Percentiles rank a stretch among this genome's conserved stretches.
These are phyloP conservation scores for Candoia aspera DNA, from an alignment of 2,113 vertebrate species.

Conservation along the genomic window DNA sequence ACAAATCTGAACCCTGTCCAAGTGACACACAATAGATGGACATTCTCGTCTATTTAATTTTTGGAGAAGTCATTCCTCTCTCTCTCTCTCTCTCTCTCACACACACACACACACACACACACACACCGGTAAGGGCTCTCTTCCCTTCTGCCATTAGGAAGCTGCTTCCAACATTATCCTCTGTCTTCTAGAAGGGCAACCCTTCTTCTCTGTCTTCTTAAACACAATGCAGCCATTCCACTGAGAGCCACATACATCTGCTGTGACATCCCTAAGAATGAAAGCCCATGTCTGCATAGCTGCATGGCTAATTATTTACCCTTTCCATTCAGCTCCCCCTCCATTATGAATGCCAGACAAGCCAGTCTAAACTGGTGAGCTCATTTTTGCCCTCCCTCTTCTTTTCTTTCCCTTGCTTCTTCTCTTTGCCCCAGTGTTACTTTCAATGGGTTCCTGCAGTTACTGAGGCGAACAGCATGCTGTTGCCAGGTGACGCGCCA, in stretches of 20 bases:
- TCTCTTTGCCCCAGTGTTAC: constrained; percentile 40
- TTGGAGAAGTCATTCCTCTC: no score
- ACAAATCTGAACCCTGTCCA: neutral
- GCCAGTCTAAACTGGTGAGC: constrained; percentile 57
- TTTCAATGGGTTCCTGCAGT: constrained; percentile 65
- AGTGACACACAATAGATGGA: neutral
- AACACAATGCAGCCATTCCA: neutral
- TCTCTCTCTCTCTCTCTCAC: neutral
- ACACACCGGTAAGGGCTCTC: neutral
- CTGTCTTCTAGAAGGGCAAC: neutral
- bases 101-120: neutral
- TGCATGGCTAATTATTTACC: constrained; percentile 45
- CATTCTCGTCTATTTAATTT: neutral
- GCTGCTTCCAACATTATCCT: neutral
- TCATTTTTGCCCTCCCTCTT: constrained; percentile 47
- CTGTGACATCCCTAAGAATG: constrained; percentile 10
- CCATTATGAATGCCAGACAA: constrained; percentile 48
- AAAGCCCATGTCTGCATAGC: constrained; percentile 1
- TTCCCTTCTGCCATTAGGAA: neutral
- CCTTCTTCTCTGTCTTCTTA: neutral
- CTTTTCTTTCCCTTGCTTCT: constrained; percentile 42
- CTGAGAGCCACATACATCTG: constrained; percentile 3
- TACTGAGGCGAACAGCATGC: constrained; percentile 67
- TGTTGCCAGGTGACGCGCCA: constrained; percentile 74
- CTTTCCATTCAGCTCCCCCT: constrained; percentile 38